Conservation (phyloP, 1,140 invertebrate species). For the Euglossa dilemma region DNA sequence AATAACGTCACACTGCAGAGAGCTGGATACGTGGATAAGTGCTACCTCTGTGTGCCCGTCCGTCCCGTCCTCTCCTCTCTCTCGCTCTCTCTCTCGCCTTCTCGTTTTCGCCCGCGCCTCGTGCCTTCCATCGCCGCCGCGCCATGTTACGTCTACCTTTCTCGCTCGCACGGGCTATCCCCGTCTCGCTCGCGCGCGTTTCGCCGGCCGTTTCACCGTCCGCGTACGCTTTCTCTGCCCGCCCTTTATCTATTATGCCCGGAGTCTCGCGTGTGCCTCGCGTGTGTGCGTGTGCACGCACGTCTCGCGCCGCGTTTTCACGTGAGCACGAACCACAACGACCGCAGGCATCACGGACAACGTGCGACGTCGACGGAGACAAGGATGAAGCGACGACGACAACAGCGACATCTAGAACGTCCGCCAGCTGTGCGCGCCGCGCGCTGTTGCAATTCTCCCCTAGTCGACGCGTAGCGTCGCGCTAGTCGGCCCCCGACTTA, state of each 20-base stretch:
- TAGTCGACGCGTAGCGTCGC: slow-evolving; percentile 34
- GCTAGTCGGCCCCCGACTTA: slow-evolving; percentile 36
- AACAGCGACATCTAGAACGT: slow-evolving; percentile 14
- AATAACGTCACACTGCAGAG: slow-evolving; percentile 75
- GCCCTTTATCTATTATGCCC: slow-evolving; percentile 29
- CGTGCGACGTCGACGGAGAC: slow-evolving; percentile 4
- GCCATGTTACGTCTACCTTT: background rate
- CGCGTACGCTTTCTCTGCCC: background rate
- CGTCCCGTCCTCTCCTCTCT: background rate
- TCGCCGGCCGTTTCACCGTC: background rate
- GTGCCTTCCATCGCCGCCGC: slow-evolving; percentile 17
- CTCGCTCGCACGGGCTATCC: background rate
- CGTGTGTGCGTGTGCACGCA: slow-evolving; percentile 33
- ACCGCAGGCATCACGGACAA: slow-evolving; percentile 34
- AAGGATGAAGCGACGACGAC: slow-evolving; percentile 4
- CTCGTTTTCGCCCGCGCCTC: slow-evolving; percentile 11
- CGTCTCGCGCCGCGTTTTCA: slow-evolving; percentile 61
- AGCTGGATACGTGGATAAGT: slow-evolving; percentile 62
- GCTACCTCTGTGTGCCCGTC: slow-evolving; percentile 34
- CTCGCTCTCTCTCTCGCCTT: slow-evolving; percentile 14
- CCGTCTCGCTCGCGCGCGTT: too few species aligned
- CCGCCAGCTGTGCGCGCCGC: background rate
- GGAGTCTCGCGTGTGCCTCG: background rate
- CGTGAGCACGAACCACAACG: slow-evolving; percentile 43
- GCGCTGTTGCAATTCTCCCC: background rate